Base-by-base conservation (phyloP, 2,888 invertebrate species). In the Erynnis tages region DNA sequence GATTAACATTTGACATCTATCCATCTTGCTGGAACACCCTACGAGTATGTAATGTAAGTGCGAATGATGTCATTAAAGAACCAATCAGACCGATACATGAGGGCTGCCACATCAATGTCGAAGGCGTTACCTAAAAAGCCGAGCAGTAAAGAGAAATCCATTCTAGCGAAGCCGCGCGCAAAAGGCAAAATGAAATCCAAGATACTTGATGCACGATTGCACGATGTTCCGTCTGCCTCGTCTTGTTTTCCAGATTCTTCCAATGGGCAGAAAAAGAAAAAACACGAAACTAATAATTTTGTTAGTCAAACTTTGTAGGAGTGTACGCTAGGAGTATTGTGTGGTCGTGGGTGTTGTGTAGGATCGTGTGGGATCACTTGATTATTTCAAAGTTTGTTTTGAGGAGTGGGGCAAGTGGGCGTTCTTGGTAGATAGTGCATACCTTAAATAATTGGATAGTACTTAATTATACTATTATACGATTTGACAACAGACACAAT, bases 201-300 rank as follows among this genome's bases (percentile, higher is more conserved):
- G 46, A 58, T 81, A 82, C 81, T 81, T 82, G 80, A 79, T 55
- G 73, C 71, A 74, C 76, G 68, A 66, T 79, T 79, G 66, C 65
- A 71, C 62, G 77, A 69, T 47, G 76, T 67, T 61, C 70, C 75
- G 53, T 78, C 81, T 8, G 66, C 67, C 53, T 80, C 77, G 45
- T 79, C 81, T 55, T 66, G 73, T 56, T 68, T 79, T 53, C 72
- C 76, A 58, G 65, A 67, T 49, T 80, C 79, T 74, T 79, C 73
- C 65, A 78, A 65, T 58, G 65, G 21, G 37, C 41, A 40, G 45
- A 38, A 38, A 53, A 44, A 50, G 43, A 50, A 50, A 50, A 50
- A 44, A 50, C 50, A 50, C 35, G 50, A 50, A 35, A 35, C 49
- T 43, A 50, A 50, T 34, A 50, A 50, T 50, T 21, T 43, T 50